These are phyloP conservation scores for Papilio glaucus DNA, from an alignment of 1,140 invertebrate genomes.

Conservation along the genomic window DNA sequence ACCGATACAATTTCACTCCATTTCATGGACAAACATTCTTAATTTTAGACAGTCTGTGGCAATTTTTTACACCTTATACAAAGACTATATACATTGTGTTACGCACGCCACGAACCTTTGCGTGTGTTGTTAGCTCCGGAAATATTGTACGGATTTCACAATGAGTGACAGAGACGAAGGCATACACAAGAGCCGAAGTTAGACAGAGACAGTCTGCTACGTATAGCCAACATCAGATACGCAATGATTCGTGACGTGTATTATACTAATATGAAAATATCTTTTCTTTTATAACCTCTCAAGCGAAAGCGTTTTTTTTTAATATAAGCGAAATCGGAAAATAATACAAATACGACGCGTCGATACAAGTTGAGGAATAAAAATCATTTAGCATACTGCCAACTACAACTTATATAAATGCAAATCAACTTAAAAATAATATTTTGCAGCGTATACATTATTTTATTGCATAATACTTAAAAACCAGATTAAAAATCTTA, in stretches of 20 bases:
- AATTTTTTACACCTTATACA: conserved; percentile 70
- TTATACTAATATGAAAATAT: conserved; percentile 44
- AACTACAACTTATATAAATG: conserved; percentile 14
- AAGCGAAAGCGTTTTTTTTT: conserved; percentile 46
- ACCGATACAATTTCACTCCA: conserved; percentile 49
- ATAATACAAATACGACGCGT: conserved; percentile 29
- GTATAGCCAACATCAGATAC: conserved; percentile 51
- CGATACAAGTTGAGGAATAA: conserved; percentile 29
- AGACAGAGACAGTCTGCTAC: conserved; percentile 33
- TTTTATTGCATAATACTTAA: conserved; percentile 13
- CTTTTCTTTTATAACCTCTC: conserved; percentile 35
- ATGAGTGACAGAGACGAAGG: neutral
- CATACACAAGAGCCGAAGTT: neutral
- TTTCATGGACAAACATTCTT: conserved; percentile 56
- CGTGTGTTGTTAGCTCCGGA: neutral
- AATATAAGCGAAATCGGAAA: conserved; percentile 26
- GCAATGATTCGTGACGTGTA: neutral
- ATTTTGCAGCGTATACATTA: neutral
- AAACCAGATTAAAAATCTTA: neutral
- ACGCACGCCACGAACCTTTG: conserved; percentile 18
- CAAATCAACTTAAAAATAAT: conserved; percentile 28
- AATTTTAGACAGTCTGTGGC: conserved; percentile 52
- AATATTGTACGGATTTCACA: neutral
- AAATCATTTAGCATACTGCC: neutral
- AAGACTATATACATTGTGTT: conserved; percentile 66